These are phyloP conservation scores for Lipotes vexillifer DNA, from an alignment of 2,113 vertebrate species.

Conservation along the genomic window DNA sequence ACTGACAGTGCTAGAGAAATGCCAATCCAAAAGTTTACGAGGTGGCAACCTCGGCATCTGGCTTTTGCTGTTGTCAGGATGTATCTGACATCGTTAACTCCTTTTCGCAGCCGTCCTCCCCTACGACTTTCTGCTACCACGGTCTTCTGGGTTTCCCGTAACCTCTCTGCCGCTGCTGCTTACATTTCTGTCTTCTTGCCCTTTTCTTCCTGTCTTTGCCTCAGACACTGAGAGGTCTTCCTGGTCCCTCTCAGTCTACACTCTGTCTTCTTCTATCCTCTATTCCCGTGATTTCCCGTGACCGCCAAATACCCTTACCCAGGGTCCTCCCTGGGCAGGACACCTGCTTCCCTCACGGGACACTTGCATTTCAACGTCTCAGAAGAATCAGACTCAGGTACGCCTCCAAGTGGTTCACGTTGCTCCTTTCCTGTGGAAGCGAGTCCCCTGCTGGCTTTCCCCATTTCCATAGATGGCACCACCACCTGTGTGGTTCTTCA, in stretches of 20 bases:
- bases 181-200: background rate
- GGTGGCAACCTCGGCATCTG: fast-evolving
- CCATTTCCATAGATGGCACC: background rate
- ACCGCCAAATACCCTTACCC: background rate
- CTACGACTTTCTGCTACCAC: background rate
- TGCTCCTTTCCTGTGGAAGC: background rate
- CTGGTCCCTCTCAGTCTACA: background rate
- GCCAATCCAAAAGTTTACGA: no score
- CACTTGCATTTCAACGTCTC: background rate
- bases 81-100: background rate
- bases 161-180: background rate
- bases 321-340: fast-evolving
- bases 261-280: background rate
- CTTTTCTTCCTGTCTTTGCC: background rate
- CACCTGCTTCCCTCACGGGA: background rate
- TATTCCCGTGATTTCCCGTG: background rate
- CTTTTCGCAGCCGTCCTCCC: background rate
- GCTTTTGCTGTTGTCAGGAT: background rate
- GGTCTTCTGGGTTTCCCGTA: background rate
- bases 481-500: background rate
- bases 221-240: background rate
- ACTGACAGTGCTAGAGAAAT: background rate
- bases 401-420: background rate
- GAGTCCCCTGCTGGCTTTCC: background rate
- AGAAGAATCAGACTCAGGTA: background rate